Conservation (phyloP, 1,140 invertebrate species). For the Belonocnema kinseyi region DNA sequence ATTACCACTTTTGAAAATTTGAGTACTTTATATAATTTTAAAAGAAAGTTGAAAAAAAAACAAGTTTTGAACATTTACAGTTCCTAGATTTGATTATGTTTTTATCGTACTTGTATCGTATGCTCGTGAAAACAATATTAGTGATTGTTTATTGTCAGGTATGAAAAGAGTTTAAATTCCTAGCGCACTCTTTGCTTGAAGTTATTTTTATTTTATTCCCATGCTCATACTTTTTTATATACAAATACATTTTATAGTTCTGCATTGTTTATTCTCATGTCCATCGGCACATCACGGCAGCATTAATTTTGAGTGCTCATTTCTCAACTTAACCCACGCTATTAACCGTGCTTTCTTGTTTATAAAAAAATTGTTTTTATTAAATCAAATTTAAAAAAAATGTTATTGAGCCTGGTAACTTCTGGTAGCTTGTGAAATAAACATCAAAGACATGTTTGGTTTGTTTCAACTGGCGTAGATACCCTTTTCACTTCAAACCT, state of each 20-base stretch:
- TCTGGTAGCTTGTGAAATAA: not conserved
- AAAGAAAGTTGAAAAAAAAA: not conserved
- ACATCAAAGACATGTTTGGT: too few relatives aligned
- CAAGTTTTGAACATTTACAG: not conserved
- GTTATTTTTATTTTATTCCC: not conserved
- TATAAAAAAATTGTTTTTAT: not conserved
- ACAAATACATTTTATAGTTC: not conserved
- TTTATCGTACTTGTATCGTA: conserved; percentile 48
- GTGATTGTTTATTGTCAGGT: not conserved
- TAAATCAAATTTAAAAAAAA: not conserved
- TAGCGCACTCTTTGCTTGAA: not conserved
- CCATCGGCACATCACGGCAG: conserved; percentile 51
- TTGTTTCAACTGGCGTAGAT: too few relatives aligned
- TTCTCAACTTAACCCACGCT: not conserved
- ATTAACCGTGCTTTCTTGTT: not conserved
- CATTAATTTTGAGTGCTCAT: conserved; percentile 34
- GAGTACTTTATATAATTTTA: not conserved
- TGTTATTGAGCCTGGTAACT: not conserved
- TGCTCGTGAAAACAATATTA: not conserved
- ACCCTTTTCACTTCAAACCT: too few relatives aligned
- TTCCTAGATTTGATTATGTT: conserved; percentile 14
- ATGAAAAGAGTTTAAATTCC: not conserved
- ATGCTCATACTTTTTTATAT: not conserved
- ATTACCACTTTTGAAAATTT: conserved; percentile 20
- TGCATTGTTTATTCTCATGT: conserved; percentile 26